Evolutionary conservation across 2,888 invertebrate genomes (phyloP).

Genomic region (Antheraea yamamai): DNA sequence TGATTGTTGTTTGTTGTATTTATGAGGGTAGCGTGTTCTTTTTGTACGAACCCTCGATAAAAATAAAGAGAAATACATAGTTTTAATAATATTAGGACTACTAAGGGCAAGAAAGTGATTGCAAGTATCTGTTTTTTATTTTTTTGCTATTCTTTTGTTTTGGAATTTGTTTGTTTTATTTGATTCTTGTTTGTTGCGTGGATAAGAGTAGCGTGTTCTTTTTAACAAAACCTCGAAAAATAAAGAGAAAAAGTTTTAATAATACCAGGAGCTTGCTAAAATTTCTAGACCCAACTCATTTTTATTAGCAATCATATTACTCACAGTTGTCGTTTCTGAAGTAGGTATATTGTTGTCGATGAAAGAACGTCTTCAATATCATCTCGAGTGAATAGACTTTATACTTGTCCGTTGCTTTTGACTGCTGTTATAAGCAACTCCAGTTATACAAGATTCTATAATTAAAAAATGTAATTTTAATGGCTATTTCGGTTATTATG

Average conservation of each 20-base stretch:
- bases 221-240: too few species aligned
- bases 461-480: neutral
- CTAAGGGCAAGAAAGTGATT: too few species aligned
- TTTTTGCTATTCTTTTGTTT: too few species aligned
- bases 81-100: neutral
- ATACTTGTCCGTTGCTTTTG: conserved; percentile 16
- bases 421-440: neutral
- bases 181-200: too few species aligned
- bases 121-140: too few species aligned
- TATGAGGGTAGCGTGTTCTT: too few species aligned
- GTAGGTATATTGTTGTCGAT: conserved; percentile 18
- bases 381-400: conserved; percentile 34
- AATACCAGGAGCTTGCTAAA: neutral
- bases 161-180: too few species aligned
- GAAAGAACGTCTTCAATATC: conserved; percentile 45
- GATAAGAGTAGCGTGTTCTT: too few species aligned
- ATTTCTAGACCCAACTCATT: neutral
- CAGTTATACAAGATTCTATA: neutral
- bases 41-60: too few species aligned
- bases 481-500: neutral
- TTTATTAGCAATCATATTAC: neutral
- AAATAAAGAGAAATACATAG: neutral
- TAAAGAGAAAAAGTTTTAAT: neutral
- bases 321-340: neutral
- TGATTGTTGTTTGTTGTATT: too few species aligned